Evolutionary conservation across 2,113 vertebrate genomes (phyloP), one percentile per base, ranked within the genome.

Genomic region (Hippocampus barbouri): DNA sequence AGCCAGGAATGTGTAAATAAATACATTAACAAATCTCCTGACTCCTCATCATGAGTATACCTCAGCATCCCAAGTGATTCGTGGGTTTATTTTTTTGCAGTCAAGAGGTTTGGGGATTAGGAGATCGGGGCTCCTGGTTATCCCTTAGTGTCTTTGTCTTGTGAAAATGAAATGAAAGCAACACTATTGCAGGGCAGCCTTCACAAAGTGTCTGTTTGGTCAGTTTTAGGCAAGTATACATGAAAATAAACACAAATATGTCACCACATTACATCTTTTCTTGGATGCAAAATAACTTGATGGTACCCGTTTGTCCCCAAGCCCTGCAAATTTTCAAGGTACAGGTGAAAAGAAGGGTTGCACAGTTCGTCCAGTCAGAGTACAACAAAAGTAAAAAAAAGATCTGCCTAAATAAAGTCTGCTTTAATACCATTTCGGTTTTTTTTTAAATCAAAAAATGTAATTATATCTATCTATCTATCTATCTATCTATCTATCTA

Each of bases 61-160:
- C 79, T 82, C 71, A 78, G 82, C 79, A 79, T 91, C 91, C 84
- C 90, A 62, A 82, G 88, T 87, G 91, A 89, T 83, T 91, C 83
- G 83, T 88, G 80, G 83, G 84, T 88, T 89, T 90, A 90, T 91
- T 89, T 91, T 91, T 86, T 23, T 91, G 90, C 88, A 85, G 79
- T 81, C 85, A 86, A 86, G 84, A 70, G 77, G 74, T 16, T 41
- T 43, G n/a, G 21, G 30, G 41, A 47, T 25, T 4, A 69, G 72
- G 75, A 53, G 25, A 73, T 72, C 76, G 70, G 81, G 77, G 79
- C 70, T 84, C 87, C 85, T 80, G 83, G 85, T 85, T 87, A 89
- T 89, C 88, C 87, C 87, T 85, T 88, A 84, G 88, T 80, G 85
- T 90, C 89, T 93, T 93, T 92, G 92, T 93, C 80, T 91, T 83